These are phyloP conservation scores for Chelonus formosanus DNA, from an alignment of 2,888 invertebrate species.

Conservation along the genomic window DNA sequence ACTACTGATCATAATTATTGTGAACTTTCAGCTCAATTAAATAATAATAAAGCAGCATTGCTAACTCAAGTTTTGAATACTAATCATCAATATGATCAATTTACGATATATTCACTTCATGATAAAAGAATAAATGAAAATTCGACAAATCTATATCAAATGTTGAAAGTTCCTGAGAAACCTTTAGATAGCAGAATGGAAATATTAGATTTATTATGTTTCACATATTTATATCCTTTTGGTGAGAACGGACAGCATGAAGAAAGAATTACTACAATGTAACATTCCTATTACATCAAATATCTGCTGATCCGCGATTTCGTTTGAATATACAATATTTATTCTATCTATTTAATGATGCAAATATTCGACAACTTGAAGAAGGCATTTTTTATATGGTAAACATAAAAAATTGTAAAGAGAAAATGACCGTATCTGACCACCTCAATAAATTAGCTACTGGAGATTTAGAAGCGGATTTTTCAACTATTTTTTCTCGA, in stretches of 20 bases:
- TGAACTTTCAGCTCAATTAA: background rate
- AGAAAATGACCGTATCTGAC: constrained; percentile 32
- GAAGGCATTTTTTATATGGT: constrained; percentile 41
- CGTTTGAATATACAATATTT: constrained; percentile 41
- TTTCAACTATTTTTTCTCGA: constrained; percentile 38
- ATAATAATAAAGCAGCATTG: background rate
- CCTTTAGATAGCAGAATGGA: constrained; percentile 37
- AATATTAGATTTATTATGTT: constrained; percentile 42
- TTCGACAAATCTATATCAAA: constrained; percentile 42
- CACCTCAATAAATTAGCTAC: constrained; percentile 35
- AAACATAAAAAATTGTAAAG: constrained; percentile 38
- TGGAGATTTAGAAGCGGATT: constrained; percentile 37
- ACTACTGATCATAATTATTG: no score
- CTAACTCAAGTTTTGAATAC: constrained; percentile 10
- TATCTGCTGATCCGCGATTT: constrained; percentile 43
- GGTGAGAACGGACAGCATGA: constrained; percentile 41
- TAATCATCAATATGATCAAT: constrained; percentile 25
- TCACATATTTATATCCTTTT: constrained; percentile 41
- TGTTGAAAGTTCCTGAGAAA: constrained; percentile 21
- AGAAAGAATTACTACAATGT: constrained; percentile 36
- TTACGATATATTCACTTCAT: constrained; percentile 41
- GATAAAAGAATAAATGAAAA: constrained; percentile 38
- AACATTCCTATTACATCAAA: constrained; percentile 41
- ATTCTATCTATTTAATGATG: constrained; percentile 44
- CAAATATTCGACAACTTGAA: constrained; percentile 41